Percentiles rank a stretch among this genome's conserved stretches.
Evolutionary conservation across 2,113 vertebrate species (phyloP).

Genomic region (Mola mola): DNA sequence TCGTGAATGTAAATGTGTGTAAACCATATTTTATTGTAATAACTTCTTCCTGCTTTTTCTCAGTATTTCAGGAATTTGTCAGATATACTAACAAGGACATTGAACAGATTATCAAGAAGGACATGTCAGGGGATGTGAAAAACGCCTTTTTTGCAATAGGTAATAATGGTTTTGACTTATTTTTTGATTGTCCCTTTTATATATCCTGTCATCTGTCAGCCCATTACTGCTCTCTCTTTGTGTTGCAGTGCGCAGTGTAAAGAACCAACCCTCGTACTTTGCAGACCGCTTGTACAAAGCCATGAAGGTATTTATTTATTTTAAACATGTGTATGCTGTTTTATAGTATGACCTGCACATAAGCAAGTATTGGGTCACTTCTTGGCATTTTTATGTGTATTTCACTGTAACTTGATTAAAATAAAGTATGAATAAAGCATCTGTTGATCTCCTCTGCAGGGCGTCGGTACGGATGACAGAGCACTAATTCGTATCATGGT

Average conservation of each 20-base stretch:
- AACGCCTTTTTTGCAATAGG: constrained; percentile 91
- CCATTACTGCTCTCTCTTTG: constrained; percentile 26
- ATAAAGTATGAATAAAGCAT: constrained; percentile 15
- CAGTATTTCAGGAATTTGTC: constrained; percentile 97
- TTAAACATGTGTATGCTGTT: neutral
- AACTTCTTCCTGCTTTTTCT: neutral
- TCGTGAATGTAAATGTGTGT: neutral
- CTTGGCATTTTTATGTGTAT: no score
- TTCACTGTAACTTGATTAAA: constrained; percentile 5
- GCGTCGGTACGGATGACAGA: constrained; percentile 93
- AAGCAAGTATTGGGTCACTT: no score
- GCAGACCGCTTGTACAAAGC: constrained; percentile 96
- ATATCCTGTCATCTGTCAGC: constrained; percentile 5
- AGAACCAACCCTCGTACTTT: constrained; percentile 94
- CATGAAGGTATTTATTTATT: constrained; percentile 89
- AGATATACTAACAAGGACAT: constrained; percentile 93
- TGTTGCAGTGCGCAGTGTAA: constrained; percentile 90
- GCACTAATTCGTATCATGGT: constrained; percentile 94
- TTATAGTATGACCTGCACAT: neutral
- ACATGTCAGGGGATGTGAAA: constrained; percentile 92
- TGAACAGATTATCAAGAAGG: constrained; percentile 94
- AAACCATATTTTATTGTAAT: neutral
- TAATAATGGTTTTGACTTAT: constrained; percentile 68
- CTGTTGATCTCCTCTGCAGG: constrained; percentile 75
- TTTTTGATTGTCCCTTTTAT: constrained; percentile 1